Percentiles rank a stretch among this genome's conserved stretches.
Conservation (phyloP, 2,888 invertebrate genomes). For the Cephus spinipes region DNA sequence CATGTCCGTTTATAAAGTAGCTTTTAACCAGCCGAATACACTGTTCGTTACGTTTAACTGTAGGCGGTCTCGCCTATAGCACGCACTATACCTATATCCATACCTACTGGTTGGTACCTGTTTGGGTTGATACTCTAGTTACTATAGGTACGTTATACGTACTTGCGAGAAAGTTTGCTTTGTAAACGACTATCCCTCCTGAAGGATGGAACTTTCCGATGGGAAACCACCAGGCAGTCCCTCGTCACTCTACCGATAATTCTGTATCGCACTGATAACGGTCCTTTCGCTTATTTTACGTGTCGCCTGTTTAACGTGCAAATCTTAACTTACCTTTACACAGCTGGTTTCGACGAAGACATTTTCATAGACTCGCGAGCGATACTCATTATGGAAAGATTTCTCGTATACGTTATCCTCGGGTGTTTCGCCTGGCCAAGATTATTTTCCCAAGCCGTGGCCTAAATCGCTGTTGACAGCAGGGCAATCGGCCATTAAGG, state of each 20-base stretch:
- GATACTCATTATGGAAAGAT: neutral
- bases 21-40: neutral
- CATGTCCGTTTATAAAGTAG: neutral
- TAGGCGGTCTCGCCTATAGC: neutral
- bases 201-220: neutral
- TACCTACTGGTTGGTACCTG: neutral
- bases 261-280: neutral
- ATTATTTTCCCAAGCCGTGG: neutral
- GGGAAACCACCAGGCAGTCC: neutral
- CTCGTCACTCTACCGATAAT: neutral
- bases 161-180: neutral
- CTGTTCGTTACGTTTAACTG: neutral
- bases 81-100: neutral
- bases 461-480: conserved; percentile 43
- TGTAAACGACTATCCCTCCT: neutral
- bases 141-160: neutral
- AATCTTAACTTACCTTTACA: neutral
- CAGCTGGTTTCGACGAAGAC: neutral
- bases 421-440: neutral
- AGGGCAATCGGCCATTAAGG: conserved; percentile 53
- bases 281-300: neutral
- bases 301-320: neutral
- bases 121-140: neutral
- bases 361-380: neutral
- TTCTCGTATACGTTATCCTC: neutral